Percentiles rank a stretch among this genome's conserved stretches.
Conservation (phyloP, 2,888 invertebrate species). For the Panopea generosa region DNA sequence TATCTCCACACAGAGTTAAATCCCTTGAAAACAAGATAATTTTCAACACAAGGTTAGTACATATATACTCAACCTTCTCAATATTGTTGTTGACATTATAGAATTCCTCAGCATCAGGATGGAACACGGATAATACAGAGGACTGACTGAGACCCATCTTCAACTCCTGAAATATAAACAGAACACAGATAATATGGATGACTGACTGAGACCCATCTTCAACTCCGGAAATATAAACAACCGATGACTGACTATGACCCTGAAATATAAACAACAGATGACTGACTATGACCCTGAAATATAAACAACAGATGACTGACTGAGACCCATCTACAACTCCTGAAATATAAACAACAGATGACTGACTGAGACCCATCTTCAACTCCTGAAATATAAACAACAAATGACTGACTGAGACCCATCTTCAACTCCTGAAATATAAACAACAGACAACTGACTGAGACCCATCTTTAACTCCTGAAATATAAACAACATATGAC, state of each 20-base stretch:
- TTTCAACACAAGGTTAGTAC: too few relatives aligned
- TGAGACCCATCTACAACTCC: conserved; percentile 88
- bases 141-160: conserved; percentile 91
- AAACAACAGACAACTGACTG: too few relatives aligned
- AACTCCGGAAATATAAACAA: conserved; percentile 47
- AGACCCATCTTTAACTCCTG: too few relatives aligned
- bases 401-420: conserved; percentile 90
- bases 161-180: conserved; percentile 46
- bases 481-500: conserved; percentile 89
- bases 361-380: conserved; percentile 90
- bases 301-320: conserved; percentile 90
- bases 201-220: conserved; percentile 90
- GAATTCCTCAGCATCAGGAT: conserved; percentile 92
- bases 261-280: too few relatives aligned
- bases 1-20: too few relatives aligned
- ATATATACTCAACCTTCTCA: too few relatives aligned
- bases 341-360: conserved; percentile 89
- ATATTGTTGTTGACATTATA: conserved; percentile 91
- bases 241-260: too few relatives aligned
- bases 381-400: conserved; percentile 85
- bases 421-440: conserved; percentile 84
- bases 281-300: too few relatives aligned
- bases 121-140: conserved; percentile 90
- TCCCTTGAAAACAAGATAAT: too few relatives aligned
- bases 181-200: conserved; percentile 89